Evolutionary conservation across 2,113 vertebrate species (phyloP).

Genomic region (Sinocyclocheilus grahami): DNA sequence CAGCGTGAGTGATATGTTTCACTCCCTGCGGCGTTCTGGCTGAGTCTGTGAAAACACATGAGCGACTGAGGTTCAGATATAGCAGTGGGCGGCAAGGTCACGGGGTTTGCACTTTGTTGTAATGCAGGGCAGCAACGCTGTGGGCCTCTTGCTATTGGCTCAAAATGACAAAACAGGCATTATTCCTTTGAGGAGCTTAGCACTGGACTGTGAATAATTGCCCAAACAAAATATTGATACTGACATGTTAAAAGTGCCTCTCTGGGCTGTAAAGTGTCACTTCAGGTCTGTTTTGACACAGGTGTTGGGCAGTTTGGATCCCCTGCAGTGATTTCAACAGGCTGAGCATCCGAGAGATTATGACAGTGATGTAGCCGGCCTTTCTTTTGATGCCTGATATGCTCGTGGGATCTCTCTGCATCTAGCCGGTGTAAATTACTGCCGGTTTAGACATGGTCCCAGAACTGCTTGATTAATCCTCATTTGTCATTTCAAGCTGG

Average conservation of each 20-base stretch:
- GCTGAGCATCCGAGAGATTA: background rate
- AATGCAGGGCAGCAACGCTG: background rate
- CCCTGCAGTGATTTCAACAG: background rate
- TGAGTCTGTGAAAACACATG: constrained; percentile 18
- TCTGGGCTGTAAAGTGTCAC: constrained; percentile 16
- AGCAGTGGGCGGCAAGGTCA: constrained; percentile 30
- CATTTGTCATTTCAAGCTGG: constrained; percentile 26
- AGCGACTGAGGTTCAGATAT: constrained; percentile 7
- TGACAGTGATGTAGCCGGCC: background rate
- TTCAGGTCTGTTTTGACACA: constrained; percentile 31
- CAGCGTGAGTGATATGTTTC: constrained; percentile 28
- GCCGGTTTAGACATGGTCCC: constrained; percentile 29
- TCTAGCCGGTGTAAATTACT: constrained; percentile 32
- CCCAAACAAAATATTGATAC: background rate
- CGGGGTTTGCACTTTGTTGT: constrained; percentile 15
- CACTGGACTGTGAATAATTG: constrained; percentile 23
- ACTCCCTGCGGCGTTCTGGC: constrained; percentile 11
- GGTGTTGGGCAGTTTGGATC: background rate
- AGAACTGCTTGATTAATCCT: constrained; percentile 52
- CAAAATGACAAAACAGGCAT: background rate
- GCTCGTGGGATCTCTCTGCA: constrained; percentile 8
- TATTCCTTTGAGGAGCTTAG: background rate
- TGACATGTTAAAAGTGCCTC: background rate
- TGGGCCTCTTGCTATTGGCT: background rate
- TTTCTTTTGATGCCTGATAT: constrained; percentile 7